Base-by-base conservation (phyloP, 1,140 invertebrate species). In the Anastrepha obliqua region DNA sequence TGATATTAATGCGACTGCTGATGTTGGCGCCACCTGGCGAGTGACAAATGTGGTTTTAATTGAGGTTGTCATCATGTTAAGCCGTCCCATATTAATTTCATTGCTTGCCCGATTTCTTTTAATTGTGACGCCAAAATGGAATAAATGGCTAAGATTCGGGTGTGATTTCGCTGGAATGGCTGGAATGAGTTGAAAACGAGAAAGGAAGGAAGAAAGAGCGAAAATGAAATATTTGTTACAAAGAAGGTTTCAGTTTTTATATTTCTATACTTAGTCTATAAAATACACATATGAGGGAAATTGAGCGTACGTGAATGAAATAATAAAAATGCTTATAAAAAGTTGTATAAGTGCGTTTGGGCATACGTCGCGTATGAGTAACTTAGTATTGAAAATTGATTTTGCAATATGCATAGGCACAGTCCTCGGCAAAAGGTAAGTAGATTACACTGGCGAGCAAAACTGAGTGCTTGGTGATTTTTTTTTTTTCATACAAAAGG, bases 11-110 rank as follows among this genome's bases (percentile, higher is more conserved):
- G 74, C 42, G 4, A 58, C n/a, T 81, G 47, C n/a, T 81, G 47
- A 55, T 81, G 74, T 81, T 17, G 74, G 44, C 17, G 74, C 74
- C 74, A 55, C 74, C 74, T 51, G 47, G 74, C 74, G 74, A 55
- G 74, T 81, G 74, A 81, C 44, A 81, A 81, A 29, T 81, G 74
- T 81, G 74, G 74, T 81, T 81, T 81, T 47, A 81, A 81, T 81
- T 55, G 74, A 17, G 74, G 74, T 81, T 81, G 74, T 55, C 47
- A 55, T 81, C 74, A 81, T 81, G 74, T 81, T 58, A n/a, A 81
- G n/a, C 47, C 17, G 44, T 17, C 9, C 55, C 47, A 81, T n/a
- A 81, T 47, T 81, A 81, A 81, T 81, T 81, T 42, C 74, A 81
- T 55, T 58, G 74, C 51, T 55, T 55, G 47, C 47, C 55, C 64